Evolutionary conservation across 2,113 vertebrate genomes (phyloP), one percentile per base, ranked within the genome.

Genomic region (Tauraco erythrolophus): DNA sequence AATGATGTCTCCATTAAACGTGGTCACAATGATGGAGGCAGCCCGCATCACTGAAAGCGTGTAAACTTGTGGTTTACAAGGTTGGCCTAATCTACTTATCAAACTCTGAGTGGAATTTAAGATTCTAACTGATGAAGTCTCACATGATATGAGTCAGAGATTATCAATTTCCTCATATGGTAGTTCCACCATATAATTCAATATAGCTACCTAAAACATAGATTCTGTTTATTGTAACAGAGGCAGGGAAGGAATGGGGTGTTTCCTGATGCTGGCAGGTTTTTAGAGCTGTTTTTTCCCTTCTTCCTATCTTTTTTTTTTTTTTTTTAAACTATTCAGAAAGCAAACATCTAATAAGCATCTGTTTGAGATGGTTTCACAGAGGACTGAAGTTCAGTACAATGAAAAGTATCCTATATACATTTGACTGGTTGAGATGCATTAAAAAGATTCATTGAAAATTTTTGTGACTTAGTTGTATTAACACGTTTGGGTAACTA

Each of bases 71-170:
- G 18, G 33, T 5, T 75, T 70, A 51, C 22, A 39, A 39, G 15
- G 10, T 56, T 11, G 8, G 37, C 45, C 51, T 53, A 43, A 62
- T 19, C 10, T 84, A 28, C 19, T 51, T 37, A 31, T 2, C 41
- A 19, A 75, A 76, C 17, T 84, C 68, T 66, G 37, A 5, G 19
- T 3, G 90, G 72, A 80, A 62, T 57, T 94, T n/a, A 35, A 62
- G 46, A 57, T 71, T 80, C 61, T 51, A 80, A 53, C 37, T 62
- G 37, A 61, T 48, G 53, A 57, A 85, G 14, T 41, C 22, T 68
- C 58, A 57, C 1, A 6, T 30, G 35, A 35, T 60, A 17, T 0
- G 2, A 43, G 27, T n/a, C 41, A 77, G 69, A 35, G 11, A 62
- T 66, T 76, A 54, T 31, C 75, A 53, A 7, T n/a, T 11, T 76